A percentile compares a stretch with the other conserved stretches of the same genome.
phyloP scores from a whole-genome alignment of 2,113 vertebrate genomes.

The Ameiurus melas region DNA sequence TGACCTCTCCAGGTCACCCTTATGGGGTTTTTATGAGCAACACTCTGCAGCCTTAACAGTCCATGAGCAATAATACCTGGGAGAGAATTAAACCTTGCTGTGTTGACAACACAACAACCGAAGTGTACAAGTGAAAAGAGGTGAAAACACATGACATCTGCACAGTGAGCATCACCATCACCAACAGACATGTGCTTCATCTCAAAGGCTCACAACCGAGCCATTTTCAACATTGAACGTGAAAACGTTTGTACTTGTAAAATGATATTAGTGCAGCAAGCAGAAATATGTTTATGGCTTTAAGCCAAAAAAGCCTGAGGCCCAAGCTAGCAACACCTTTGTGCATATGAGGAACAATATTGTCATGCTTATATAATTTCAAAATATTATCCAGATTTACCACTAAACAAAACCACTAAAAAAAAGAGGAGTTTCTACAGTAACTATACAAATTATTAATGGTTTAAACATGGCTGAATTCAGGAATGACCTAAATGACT shows the following conservation, averaged over 20 bases:
- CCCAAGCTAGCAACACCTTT: background rate
- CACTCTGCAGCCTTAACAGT: background rate
- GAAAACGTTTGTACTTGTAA: background rate
- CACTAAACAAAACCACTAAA: slow-evolving; percentile 15
- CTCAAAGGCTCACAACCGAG: slow-evolving; percentile 24
- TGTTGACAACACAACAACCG: background rate
- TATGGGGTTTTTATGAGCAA: background rate
- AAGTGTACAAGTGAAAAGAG: background rate
- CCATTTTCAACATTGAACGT: background rate
- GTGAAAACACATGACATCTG: background rate
- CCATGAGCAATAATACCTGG: background rate
- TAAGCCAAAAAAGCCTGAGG: slow-evolving; percentile 3
- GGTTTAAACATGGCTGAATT: slow-evolving; percentile 14
- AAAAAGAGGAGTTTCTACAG: background rate
- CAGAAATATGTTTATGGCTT: slow-evolving; percentile 3
- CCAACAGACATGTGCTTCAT: slow-evolving; percentile 28
- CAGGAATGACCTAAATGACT: background rate
- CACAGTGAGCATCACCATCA: background rate
- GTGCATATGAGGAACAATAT: background rate
- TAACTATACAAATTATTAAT: background rate
- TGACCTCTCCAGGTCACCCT: background rate
- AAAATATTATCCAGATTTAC: slow-evolving; percentile 22
- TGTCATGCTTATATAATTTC: background rate
- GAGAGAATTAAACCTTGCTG: background rate
- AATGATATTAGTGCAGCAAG: slow-evolving; percentile 12